Base-by-base conservation (phyloP, 2,797 vertebrate genomes). In the Sparidentex hasta region DNA sequence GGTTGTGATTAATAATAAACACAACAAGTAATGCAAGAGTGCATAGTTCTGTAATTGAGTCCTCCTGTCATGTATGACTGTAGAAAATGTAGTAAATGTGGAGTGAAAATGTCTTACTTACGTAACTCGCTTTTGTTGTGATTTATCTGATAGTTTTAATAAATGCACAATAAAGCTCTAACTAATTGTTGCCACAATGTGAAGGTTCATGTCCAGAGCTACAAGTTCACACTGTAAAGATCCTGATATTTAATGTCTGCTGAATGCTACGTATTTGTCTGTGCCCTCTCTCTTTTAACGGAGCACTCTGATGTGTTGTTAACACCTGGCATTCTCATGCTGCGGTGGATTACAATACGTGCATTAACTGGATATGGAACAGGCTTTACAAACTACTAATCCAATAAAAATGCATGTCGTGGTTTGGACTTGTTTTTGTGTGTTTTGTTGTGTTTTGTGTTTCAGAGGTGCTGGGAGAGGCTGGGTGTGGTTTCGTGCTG, bases 281-380 rank as follows among this genome's bases (percentile, higher is more conserved):
- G 23, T 25, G 2, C 14, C 16, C 25, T 27, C n/a, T 12, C 11
- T 62, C 33, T n/a, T 33, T 62, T 27, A 43, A n/a, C 11, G 17
- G 17, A 61, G 0, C n/a, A 20, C 44, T 25, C 4, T 47, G 27
- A 33, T 43, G 9, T 48, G 11, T 44, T 56, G 43, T 20, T 64
- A 23, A 54, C 51, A 14, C n/a, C n/a, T 25, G 11, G 6, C 47
- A 48, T 48, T 20, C 5, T 2, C 51, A 25, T 0, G 59, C 38
- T 16, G 0, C 33, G 38, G 27, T 55, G 29, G 25, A 63, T 69
- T 59, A 29, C 65, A 29, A 51, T 38, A 25, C 41, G 8, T 50
- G n/a, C 25, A 51, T 58, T 64, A 64, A 65, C 23, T 50, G 29
- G 50, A 61, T 61, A 47, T 25, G 21, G 14, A 76, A 23, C 5